phyloP scores from a whole-genome alignment of 2,888 invertebrate genomes.

The Ornithoptera alexandrae region DNA sequence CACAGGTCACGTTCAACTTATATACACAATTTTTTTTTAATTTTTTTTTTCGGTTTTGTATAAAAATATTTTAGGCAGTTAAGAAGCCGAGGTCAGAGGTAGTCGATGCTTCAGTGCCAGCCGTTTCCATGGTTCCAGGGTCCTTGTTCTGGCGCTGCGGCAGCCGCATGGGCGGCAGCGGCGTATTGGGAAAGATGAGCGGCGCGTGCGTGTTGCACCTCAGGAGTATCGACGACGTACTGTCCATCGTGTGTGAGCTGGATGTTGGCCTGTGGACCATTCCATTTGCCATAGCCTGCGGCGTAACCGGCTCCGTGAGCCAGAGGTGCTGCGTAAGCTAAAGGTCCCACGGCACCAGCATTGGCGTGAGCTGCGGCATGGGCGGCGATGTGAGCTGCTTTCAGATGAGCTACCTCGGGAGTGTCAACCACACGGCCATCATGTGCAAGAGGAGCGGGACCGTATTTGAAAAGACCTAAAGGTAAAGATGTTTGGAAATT shows the following conservation, averaged over 20 bases:
- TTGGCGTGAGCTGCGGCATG: slow-evolving; percentile 63
- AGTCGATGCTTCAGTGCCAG: slow-evolving; percentile 61
- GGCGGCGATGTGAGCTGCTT: slow-evolving; percentile 76
- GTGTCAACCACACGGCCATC: slow-evolving; percentile 76
- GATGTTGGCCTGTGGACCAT: slow-evolving; percentile 72
- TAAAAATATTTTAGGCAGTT: slow-evolving; percentile 67
- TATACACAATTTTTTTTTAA: slow-evolving; percentile 69
- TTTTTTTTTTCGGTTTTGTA: slow-evolving; percentile 66
- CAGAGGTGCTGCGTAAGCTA: slow-evolving; percentile 46
- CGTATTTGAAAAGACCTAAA: slow-evolving; percentile 72
- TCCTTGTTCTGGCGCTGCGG: slow-evolving; percentile 69
- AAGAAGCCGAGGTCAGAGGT: slow-evolving; percentile 56
- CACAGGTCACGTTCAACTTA: slow-evolving; percentile 69
- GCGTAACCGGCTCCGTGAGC: slow-evolving; percentile 54
- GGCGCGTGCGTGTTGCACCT: slow-evolving; percentile 73
- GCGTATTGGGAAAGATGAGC: slow-evolving; percentile 69
- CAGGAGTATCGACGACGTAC: slow-evolving; percentile 75
- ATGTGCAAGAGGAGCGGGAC: slow-evolving; percentile 74
- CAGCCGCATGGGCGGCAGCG: slow-evolving; percentile 70
- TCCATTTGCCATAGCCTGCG: slow-evolving; percentile 73
- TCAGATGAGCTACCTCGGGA: slow-evolving; percentile 79
- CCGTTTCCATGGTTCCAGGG: slow-evolving; percentile 54
- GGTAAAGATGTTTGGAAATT: background rate
- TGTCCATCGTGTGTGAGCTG: slow-evolving; percentile 76
- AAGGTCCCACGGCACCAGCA: slow-evolving; percentile 44